These are phyloP conservation scores for Cosmorhoe ocellata DNA, from an alignment of 2,888 invertebrate genomes.

Conservation along the genomic window DNA sequence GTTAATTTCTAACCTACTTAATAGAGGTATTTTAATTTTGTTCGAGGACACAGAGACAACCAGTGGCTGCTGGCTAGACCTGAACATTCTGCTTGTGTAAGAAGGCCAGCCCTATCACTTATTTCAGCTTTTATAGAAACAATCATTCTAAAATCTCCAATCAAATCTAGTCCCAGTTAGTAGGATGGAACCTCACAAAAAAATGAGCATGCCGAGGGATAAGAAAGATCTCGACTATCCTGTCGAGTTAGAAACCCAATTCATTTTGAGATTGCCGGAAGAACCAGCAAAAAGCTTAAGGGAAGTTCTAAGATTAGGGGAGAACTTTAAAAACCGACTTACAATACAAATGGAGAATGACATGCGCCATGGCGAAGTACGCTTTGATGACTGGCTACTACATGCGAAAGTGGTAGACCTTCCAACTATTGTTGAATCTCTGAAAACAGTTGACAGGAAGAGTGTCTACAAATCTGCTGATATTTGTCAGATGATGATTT, in stretches of 20 bases:
- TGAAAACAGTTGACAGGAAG: conserved; percentile 97
- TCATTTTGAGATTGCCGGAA: conserved; percentile 90
- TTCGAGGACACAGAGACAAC: too few species aligned
- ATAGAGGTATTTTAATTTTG: too few species aligned
- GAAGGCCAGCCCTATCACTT: too few species aligned
- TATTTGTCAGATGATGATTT: conserved; percentile 95
- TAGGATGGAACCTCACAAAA: conserved; percentile 18
- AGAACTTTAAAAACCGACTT: conserved; percentile 91
- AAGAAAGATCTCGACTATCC: conserved; percentile 74
- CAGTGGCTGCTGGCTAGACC: too few species aligned
- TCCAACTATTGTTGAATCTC: conserved; percentile 95
- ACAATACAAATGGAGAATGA: conserved; percentile 94
- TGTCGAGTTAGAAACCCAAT: conserved; percentile 92
- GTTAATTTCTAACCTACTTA: too few species aligned
- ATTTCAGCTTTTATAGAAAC: too few species aligned
- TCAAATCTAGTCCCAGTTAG: too few species aligned
- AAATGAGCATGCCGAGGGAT: conserved; percentile 58
- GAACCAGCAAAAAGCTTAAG: conserved; percentile 88
- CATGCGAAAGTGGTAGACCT: conserved; percentile 95
- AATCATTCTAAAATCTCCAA: too few species aligned
- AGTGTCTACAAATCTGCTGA: conserved; percentile 99
- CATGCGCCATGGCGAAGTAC: conserved; percentile 93
- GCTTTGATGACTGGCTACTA: conserved; percentile 93
- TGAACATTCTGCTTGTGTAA: too few species aligned
- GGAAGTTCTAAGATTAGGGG: conserved; percentile 90